A percentile compares a stretch with the other conserved stretches of the same genome.
phyloP scores from a whole-genome alignment of 2,797 vertebrate species.

The Microctenopoma steveboyesi region DNA sequence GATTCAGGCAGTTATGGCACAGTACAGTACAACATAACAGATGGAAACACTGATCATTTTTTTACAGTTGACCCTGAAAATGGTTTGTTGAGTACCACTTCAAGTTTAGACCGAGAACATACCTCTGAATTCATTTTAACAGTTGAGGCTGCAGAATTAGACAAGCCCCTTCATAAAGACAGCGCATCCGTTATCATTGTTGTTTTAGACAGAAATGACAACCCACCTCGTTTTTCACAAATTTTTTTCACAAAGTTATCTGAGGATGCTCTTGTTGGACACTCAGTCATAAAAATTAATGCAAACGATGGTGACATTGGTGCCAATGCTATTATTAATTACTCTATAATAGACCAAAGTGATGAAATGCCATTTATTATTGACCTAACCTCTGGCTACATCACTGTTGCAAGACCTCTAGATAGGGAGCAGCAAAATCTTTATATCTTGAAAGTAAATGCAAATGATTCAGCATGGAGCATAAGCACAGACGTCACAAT shows the following conservation, averaged over 20 bases:
- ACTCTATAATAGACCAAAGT: conserved; percentile 69
- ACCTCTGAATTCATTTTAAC: conserved; percentile 73
- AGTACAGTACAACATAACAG: conserved; percentile 79
- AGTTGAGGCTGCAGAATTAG: conserved; percentile 76
- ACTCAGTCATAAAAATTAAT: conserved; percentile 71
- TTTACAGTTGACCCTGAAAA: conserved; percentile 78
- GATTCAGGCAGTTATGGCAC: conserved; percentile 74
- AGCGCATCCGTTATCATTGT: conserved; percentile 66
- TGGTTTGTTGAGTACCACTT: conserved; percentile 76
- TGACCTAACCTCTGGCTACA: conserved; percentile 69
- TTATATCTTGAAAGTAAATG: conserved; percentile 79
- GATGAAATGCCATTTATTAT: conserved; percentile 75
- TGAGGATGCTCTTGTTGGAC: conserved; percentile 78
- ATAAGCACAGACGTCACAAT: conserved; percentile 81
- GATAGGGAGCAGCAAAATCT: conserved; percentile 80
- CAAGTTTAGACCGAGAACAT: conserved; percentile 81
- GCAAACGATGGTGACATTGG: conserved; percentile 79
- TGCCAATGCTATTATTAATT: conserved; percentile 74
- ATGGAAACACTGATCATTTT: conserved; percentile 66
- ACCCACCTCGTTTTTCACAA: conserved; percentile 80
- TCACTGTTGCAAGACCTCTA: conserved; percentile 68
- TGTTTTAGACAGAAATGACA: conserved; percentile 84
- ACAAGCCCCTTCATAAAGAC: conserved; percentile 65
- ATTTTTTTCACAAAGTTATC: conserved; percentile 75
- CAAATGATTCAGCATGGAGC: conserved; percentile 85